These are phyloP conservation scores for Lampris megalopsis DNA, from an alignment of 2,113 vertebrate genomes.

Conservation along the genomic window DNA sequence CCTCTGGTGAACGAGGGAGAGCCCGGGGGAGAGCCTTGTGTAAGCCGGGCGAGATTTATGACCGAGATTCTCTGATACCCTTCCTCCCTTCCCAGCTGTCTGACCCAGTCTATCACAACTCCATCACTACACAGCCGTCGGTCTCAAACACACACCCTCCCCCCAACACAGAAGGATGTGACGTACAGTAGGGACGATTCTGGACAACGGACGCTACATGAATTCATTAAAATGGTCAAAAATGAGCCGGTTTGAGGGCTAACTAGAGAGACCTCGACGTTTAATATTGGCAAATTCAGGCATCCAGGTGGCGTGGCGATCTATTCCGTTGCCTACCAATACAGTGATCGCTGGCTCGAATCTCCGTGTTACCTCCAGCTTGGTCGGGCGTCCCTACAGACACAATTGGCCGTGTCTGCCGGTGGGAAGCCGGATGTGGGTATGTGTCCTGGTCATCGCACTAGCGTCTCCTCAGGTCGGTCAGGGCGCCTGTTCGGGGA, in stretches of 20 bases:
- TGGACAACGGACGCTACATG: background rate
- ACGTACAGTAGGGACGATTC: background rate
- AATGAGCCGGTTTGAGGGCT: background rate
- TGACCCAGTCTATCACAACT: conserved; percentile 32
- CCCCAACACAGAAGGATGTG: background rate
- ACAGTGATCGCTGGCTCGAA: no score
- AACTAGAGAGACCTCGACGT: background rate
- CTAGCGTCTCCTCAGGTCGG: no score
- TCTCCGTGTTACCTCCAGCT: no score
- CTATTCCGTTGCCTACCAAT: no score
- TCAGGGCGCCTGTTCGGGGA: no score
- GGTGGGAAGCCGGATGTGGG: no score
- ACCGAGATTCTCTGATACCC: conserved; percentile 12
- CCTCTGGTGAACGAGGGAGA: conserved; percentile 17
- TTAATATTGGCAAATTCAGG: background rate
- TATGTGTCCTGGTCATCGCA: no score
- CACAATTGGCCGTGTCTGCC: no score
- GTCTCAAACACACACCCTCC: no score
- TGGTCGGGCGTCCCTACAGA: no score
- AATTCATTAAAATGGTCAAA: background rate
- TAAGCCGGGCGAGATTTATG: conserved; percentile 43
- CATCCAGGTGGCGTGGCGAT: no score
- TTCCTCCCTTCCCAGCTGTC: conserved; percentile 46
- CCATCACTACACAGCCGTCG: conserved; percentile 14
- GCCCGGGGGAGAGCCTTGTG: conserved; percentile 13